phyloP scores from a whole-genome alignment of 2,113 vertebrate species.

The Pseudolaguvia tuberculata region DNA sequence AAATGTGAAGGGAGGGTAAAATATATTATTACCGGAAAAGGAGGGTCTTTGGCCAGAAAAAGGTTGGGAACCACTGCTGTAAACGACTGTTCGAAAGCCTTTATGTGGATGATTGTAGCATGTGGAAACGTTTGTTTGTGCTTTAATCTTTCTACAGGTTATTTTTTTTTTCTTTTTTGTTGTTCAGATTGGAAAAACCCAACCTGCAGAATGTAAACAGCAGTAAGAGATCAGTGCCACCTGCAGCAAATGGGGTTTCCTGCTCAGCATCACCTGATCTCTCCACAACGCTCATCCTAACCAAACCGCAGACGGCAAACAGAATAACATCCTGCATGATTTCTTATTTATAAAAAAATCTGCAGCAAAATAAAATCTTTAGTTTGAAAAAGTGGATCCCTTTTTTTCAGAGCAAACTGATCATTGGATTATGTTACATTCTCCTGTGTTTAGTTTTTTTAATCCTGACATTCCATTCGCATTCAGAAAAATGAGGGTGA shows the following conservation, averaged over 20 bases:
- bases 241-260: slow-evolving; percentile 58
- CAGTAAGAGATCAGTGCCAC: slow-evolving; percentile 74
- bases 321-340: slow-evolving; percentile 23
- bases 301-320: slow-evolving; percentile 13
- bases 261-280: slow-evolving; percentile 40
- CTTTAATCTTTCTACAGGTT: neutral
- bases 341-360: neutral
- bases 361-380: neutral
- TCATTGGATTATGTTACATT: neutral
- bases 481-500: neutral
- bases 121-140: too few relatives aligned
- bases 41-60: too few relatives aligned
- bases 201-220: slow-evolving; percentile 97
- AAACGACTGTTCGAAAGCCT: too few relatives aligned
- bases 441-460: neutral
- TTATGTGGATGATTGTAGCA: too few relatives aligned
- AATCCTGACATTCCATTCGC: slow-evolving; percentile 8
- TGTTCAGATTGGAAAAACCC: slow-evolving; percentile 71
- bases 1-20: too few relatives aligned
- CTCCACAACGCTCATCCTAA: slow-evolving; percentile 12
- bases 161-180: neutral
- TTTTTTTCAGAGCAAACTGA: slow-evolving; percentile 17
- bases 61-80: too few relatives aligned
- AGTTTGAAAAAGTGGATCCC: slow-evolving; percentile 6
- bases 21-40: too few relatives aligned